Conservation (phyloP, 2,797 vertebrate species). For the Typhlichthys eigenmanni region DNA sequence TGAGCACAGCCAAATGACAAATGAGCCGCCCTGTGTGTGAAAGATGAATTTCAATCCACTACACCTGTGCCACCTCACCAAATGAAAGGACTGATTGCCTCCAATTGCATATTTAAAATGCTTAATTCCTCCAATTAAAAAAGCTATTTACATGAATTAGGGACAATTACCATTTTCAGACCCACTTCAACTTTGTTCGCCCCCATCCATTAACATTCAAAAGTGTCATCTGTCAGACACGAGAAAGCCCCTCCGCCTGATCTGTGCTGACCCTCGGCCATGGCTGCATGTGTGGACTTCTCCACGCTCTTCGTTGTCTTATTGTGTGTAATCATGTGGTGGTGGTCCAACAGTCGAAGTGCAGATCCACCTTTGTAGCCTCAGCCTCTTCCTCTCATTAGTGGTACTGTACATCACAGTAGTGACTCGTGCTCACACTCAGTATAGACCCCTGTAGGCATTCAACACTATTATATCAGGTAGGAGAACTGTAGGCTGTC, state of each 20-base stretch:
- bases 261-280: slow-evolving; percentile 76
- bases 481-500: no score
- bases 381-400: no score
- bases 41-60: slow-evolving; percentile 82
- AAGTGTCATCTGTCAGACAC: slow-evolving; percentile 88
- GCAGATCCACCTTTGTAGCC: slow-evolving; percentile 42
- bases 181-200: slow-evolving; percentile 85
- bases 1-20: slow-evolving; percentile 80
- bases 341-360: slow-evolving; percentile 49
- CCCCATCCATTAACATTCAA: slow-evolving; percentile 88
- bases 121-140: slow-evolving; percentile 84
- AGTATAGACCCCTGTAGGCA: no score
- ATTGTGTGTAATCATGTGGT: slow-evolving; percentile 76
- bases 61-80: slow-evolving; percentile 81
- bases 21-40: slow-evolving; percentile 76
- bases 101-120: slow-evolving; percentile 83
- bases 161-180: slow-evolving; percentile 86
- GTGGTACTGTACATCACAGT: no score
- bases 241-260: slow-evolving; percentile 83
- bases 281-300: slow-evolving; percentile 61
- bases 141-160: slow-evolving; percentile 86
- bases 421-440: no score
- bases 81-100: slow-evolving; percentile 83
- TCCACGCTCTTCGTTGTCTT: slow-evolving; percentile 69
- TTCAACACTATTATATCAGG: no score